phyloP scores from a whole-genome alignment of 1,140 invertebrate genomes.

The Pseudobourletiella spinata region DNA sequence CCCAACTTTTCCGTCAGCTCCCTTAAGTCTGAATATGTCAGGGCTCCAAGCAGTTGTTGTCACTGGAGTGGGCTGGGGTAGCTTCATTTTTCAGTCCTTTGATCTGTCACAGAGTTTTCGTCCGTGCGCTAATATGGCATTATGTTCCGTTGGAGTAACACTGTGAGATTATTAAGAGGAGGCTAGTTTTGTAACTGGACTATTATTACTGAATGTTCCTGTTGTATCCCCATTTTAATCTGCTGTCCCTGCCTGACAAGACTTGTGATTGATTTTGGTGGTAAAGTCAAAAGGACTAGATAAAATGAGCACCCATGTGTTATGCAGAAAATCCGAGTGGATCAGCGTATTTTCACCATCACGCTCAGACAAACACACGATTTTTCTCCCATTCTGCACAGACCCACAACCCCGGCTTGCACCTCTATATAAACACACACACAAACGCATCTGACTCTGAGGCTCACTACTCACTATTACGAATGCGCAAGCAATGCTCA shows the following conservation, averaged over 20 bases:
- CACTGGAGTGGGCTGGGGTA: too few relatives aligned
- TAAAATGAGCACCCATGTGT: conserved; percentile 3
- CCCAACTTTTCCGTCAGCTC: too few relatives aligned
- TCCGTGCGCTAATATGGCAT: conserved; percentile 17
- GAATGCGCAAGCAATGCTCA: too few relatives aligned
- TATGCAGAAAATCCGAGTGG: neutral
- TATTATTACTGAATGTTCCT: neutral
- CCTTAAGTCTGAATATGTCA: too few relatives aligned
- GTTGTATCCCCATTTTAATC: conserved; percentile 3
- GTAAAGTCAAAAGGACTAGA: too few relatives aligned
- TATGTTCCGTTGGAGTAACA: conserved; percentile 9
- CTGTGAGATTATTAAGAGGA: neutral
- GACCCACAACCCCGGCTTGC: neutral
- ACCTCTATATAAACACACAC: neutral
- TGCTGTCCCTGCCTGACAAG: too few relatives aligned
- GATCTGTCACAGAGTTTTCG: conserved; percentile 18
- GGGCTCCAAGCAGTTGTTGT: too few relatives aligned
- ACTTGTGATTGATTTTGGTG: conserved; percentile 19
- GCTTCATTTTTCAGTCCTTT: conserved; percentile 20
- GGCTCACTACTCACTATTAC: too few relatives aligned
- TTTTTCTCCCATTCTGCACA: neutral
- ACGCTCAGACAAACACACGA: neutral
- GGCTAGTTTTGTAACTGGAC: neutral
- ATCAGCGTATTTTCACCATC: neutral
- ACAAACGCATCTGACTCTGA: too few relatives aligned